Evolutionary conservation across 2,888 invertebrate genomes (phyloP), one percentile per base, ranked within the genome.

Genomic region (Andrena hattorfiana): DNA sequence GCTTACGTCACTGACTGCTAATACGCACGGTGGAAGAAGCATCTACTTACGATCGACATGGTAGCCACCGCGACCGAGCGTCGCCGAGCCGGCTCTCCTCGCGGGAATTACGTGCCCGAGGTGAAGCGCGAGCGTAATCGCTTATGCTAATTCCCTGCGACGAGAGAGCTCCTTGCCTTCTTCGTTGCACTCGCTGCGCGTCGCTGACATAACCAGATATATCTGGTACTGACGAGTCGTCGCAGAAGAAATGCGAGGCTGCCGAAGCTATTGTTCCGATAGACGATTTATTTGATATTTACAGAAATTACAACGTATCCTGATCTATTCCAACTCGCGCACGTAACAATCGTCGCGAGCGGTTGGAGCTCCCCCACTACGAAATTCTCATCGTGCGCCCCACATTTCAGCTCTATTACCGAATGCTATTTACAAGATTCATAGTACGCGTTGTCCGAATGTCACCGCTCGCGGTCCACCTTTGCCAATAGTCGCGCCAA

Each of bases 251-350:
- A 51, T 20, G 23, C 28, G 20, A 60, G 42, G 42, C 35, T 42
- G 42, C 16, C 30, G 20, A 8, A 4, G 16, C n/a, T 69, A 13
- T 4, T 66, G 28, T 84, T 81, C 51, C 60, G 69, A 81, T 85
- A 87, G 74, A 81, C 42, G 77, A 81, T 88, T 89, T 89, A 89
- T 88, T 89, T 74, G 66, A 68, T 89, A 89, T 88, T 87, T 89
- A 89, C 89, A 89, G 86, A 89, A 88, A 89, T 87, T 88, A 89
- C 87, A 89, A 72, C 16, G 64, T 77, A 72, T 71, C 82, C 79
- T 75, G 77, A 63, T 62, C 79, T 86, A 85, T 67, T 70, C 67
- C 71, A 71, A 69, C 67, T 48, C 70, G 81, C 42, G 32, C 72
- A 23, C 67, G 73, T 68, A 64, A 75, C 77, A 20, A 74, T 28